Percentiles rank a stretch among this genome's conserved stretches.
phyloP scores from a whole-genome alignment of 2,888 invertebrate genomes.

The Elgonia sp. region DNA sequence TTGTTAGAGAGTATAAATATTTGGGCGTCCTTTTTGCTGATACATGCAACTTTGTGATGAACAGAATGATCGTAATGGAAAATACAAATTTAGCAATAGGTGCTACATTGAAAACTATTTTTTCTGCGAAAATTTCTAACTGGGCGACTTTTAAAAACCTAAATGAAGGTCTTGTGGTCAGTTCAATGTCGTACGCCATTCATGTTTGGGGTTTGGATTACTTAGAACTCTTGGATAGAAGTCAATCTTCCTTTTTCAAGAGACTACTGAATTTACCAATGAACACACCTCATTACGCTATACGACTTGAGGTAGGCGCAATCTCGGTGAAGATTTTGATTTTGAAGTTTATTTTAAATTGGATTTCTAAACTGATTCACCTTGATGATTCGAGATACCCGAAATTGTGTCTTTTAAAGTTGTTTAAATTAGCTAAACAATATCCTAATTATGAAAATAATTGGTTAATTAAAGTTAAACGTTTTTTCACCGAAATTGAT shows the following conservation, averaged over 20 bases:
- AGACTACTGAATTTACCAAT: neutral
- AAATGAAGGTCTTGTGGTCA: slow-evolving; percentile 14
- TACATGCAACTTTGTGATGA: neutral
- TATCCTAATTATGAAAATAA: neutral
- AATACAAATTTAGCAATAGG: neutral
- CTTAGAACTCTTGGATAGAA: neutral
- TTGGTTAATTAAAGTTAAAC: neutral
- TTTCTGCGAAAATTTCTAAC: neutral
- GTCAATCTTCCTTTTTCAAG: neutral
- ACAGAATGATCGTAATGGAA: neutral
- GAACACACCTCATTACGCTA: slow-evolving; percentile 15
- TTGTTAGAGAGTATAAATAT: neutral
- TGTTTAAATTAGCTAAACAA: neutral
- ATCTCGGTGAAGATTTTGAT: neutral
- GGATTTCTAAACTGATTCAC: neutral
- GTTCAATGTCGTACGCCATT: neutral
- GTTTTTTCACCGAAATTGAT: slow-evolving; percentile 1
- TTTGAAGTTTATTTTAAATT: slow-evolving; percentile 11
- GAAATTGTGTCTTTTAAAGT: slow-evolving; percentile 1
- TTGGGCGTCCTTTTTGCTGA: slow-evolving; percentile 1
- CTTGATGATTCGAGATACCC: slow-evolving; percentile 18
- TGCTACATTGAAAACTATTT: slow-evolving; percentile 1
- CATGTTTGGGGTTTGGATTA: slow-evolving; percentile 8
- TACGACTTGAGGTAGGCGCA: neutral
- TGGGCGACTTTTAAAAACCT: neutral